Evolutionary conservation across 2,797 vertebrate species (phyloP), one percentile per base, ranked within the genome.

Genomic region (Acropternis orthonyx): DNA sequence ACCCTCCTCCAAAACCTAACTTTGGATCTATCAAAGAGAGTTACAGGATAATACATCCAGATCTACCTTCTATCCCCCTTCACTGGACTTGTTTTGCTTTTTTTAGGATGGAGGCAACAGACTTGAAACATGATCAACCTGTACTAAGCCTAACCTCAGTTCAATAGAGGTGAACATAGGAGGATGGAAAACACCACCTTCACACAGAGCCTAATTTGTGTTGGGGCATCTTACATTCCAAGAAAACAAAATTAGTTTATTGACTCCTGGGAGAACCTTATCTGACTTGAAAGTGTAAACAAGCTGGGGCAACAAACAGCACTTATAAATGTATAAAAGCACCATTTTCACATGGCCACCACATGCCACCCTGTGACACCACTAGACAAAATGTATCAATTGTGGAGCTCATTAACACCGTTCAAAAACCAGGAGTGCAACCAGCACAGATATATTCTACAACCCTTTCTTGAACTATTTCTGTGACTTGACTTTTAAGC

Each of bases 181-280:
- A 58, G 58, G 34, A 68, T 48, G 32, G 52, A 86, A 97, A 97
- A 97, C 82, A 97, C 9, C 39, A 59, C 49, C 41, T 74, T 95
- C 91, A 44, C 91, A 44, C 5, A 81, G 79, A 96, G 92, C 46
- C 74, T 34, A 37, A 37, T 66, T 54, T 82, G 69, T 66, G 59
- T 55, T 94, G 78, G 37, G 77, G 62, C 37, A 81, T 32, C 71
- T 89, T 76, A 58, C 7, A 61, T 68, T 80, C 76, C 71, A 91
- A 69, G 76, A 94, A 80, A 79, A 32, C 19, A 55, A 37, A 95
- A 88, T n/a, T 7, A 72, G 21, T 59, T 94, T 78, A 96, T 82
- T 67, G 92, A 44, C 6, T 58, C 80, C 76, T 88, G 54, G 49
- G 63, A 97, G 93, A 96, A 73, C 71, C 80, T 88, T 89, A 75